These are phyloP conservation scores for Spisula subtruncata DNA, from an alignment of 2,888 invertebrate species.

Conservation along the genomic window DNA sequence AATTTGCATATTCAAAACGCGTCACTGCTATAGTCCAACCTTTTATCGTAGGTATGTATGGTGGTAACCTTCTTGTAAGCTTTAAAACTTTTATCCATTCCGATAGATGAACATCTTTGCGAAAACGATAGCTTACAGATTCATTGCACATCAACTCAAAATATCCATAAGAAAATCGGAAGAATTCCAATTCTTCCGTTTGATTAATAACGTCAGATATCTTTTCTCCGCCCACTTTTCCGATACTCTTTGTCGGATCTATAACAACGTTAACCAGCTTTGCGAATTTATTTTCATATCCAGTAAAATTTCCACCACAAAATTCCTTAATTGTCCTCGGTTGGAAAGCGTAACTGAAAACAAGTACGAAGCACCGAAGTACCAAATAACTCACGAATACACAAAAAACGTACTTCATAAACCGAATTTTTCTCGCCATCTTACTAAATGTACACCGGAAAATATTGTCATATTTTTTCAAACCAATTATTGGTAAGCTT, in stretches of 20 bases:
- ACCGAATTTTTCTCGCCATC: background rate
- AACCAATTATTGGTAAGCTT: too few species aligned
- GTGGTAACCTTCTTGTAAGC: background rate
- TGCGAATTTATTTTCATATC: slow-evolving; percentile 57
- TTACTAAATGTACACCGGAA: background rate
- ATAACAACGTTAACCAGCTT: slow-evolving; percentile 63
- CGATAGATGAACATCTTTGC: slow-evolving; percentile 62
- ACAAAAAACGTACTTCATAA: background rate
- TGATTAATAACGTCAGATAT: slow-evolving; percentile 76
- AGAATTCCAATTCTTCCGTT: slow-evolving; percentile 75
- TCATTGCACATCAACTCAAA: slow-evolving; percentile 73
- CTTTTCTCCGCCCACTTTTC: slow-evolving; percentile 74
- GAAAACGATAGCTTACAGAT: slow-evolving; percentile 50
- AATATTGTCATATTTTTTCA: too few species aligned
- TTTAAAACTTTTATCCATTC: slow-evolving; percentile 61
- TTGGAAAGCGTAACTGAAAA: background rate
- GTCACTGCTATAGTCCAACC: slow-evolving; percentile 78
- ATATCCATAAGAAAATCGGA: slow-evolving; percentile 70
- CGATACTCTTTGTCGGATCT: slow-evolving; percentile 61
- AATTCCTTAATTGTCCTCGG: background rate
- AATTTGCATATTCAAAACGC: slow-evolving; percentile 84
- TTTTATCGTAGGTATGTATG: background rate
- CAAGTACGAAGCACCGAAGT: background rate
- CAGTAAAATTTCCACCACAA: slow-evolving; percentile 65
- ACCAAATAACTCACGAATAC: background rate